Conservation (phyloP, 2,888 invertebrate species). For the Chalcosyrphus nemorum region DNA sequence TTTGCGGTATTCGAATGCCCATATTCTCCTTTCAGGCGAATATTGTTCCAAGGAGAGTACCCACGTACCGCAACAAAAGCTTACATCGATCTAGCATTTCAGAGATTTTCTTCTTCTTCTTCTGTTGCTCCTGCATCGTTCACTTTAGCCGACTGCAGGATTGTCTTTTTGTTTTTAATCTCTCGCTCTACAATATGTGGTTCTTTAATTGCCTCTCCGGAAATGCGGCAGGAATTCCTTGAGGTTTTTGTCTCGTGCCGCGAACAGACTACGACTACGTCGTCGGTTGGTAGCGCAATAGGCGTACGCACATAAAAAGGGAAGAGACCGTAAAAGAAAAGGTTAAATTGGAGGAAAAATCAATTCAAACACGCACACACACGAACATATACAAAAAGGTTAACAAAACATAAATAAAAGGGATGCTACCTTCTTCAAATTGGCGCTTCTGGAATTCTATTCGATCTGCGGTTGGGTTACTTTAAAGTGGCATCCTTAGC, state of each 20-base stretch:
- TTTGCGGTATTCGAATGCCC: conserved; percentile 72
- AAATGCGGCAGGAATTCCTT: conserved; percentile 69
- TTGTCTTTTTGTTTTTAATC: conserved; percentile 60
- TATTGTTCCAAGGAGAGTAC: conserved; percentile 62
- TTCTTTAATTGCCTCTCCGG: conserved; percentile 71
- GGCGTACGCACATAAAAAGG: conserved; percentile 44
- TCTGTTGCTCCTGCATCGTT: conserved; percentile 44
- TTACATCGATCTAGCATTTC: conserved; percentile 75
- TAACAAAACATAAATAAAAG: not conserved
- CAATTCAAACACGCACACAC: not conserved
- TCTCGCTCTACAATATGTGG: conserved; percentile 66
- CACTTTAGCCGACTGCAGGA: not conserved
- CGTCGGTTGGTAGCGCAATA: conserved; percentile 1
- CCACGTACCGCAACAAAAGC: conserved; percentile 69
- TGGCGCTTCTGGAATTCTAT: conserved; percentile 62
- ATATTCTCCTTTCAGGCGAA: conserved; percentile 59
- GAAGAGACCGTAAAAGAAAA: conserved; percentile 8
- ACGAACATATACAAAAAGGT: not conserved
- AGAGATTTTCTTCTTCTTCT: conserved; percentile 61
- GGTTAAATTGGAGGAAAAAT: conserved; percentile 32
- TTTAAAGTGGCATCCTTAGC: not conserved
- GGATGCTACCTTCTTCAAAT: conserved; percentile 26
- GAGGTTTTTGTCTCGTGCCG: conserved; percentile 71
- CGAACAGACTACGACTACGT: not conserved
- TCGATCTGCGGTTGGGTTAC: not conserved